Evolutionary conservation across 2,888 invertebrate species (phyloP), one percentile per base, ranked within the genome.

Genomic region (Baccha elongata): DNA sequence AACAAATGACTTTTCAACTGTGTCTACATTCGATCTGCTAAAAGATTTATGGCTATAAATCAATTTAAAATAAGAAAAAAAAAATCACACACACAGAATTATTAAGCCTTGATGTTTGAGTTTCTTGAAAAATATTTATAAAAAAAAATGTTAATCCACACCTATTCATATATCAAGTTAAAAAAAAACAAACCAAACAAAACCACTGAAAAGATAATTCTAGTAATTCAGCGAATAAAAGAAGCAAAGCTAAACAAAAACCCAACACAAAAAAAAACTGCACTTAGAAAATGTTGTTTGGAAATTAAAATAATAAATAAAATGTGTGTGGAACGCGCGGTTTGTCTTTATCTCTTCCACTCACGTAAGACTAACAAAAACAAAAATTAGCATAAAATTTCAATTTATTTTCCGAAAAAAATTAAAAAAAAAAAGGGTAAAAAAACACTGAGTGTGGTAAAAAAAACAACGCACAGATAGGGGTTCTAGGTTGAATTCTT

Each of bases 371-470:
- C 68, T 62, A 67, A 68, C 52, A 15, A 4, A 2, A 23, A 44
- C 21, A 48, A 80, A n/a, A 68, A 80, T 80, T 80, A 68, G 55
- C 79, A 80, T 80, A 74, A 55, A 74, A 80, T 74, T 74, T 80
- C 55, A 80, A 74, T 80, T 68, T 80, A 80, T 62, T 74, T 74
- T 55, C 52, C 46, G 17, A 53, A 79, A 29, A 3, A 32, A 37
- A 60, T n/a, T n/a, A 44, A n/a, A 19, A 35, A 44, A 29, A 26
- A 23, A 40, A 32, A 60, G 29, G 35, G 53, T 44, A 60, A 42
- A 58, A 60, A 55, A 60, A 55, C 15, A 52, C 6, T 29, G n/a
- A 53, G 21, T 55, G 35, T 37, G 35, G 21, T 32, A 13, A 8
- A 13, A 29, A n/a, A 15, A 37, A 52, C 29, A 46, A 58, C 37